Base-by-base conservation (phyloP, 2,888 invertebrate species). In the Chrysolina haemoptera region DNA sequence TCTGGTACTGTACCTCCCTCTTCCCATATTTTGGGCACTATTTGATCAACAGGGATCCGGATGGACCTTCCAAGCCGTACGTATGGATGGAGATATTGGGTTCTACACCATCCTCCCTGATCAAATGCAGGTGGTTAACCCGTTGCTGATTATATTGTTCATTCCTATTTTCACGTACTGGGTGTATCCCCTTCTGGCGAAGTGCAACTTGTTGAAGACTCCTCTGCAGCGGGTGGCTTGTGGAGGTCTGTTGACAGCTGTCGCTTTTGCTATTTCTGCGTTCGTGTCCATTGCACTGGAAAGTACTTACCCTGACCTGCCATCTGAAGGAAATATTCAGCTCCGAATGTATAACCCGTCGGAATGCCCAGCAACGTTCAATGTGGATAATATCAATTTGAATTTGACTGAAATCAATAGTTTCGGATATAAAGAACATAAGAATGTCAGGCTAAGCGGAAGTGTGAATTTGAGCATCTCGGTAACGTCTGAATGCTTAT, bases 21-120 rank as follows among this genome's bases (percentile, higher is more conserved):
- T 98, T 63, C 98, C 98, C 0, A 90, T 99, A n/a, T 99, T 98
- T 88, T 99, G 98, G 98, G 96, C 98, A 0, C 90, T 99, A 0
- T 98, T 95, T 87, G 98, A 99, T 87, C 99, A 99, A 87, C 97
- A 97, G 91, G 97, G 96, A 22, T 96, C 96, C 0, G 91, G 95
- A 75, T 98, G 97, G 97, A 96, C 96, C 0, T 94, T 97, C 88
- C 97, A 97, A 90, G 98, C 97, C 0, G 93, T 93, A 12, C 91
- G 94, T 79, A 97, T 98, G 97, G 90, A 94, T 82, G 96, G 97
- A 35, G 90, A 92, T 76, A 89, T 96, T 72, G 94, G 83, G 9
- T 89, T 90, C 68, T 94, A 91, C 88, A 90, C 92, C 0, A 88
- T 96, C 18, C 94, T 96, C 81, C 97, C 99, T 0, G 99, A 99